These are phyloP conservation scores for Vandiemenella viatica DNA, from an alignment of 2,888 invertebrate genomes.

Conservation along the genomic window DNA sequence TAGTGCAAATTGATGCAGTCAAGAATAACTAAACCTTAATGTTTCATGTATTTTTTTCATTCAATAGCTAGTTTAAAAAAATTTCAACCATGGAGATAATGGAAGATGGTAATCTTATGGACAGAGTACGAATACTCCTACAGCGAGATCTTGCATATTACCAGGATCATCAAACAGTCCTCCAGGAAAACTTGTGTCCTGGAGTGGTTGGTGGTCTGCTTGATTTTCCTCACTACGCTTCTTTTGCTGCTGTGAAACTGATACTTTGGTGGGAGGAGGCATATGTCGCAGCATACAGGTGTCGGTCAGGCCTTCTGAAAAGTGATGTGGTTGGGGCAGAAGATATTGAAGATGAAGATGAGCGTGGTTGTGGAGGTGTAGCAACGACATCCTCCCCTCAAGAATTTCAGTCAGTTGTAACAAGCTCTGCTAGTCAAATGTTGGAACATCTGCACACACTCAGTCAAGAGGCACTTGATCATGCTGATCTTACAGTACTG, in stretches of 20 bases:
- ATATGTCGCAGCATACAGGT: conserved; percentile 58
- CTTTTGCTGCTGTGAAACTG: conserved; percentile 69
- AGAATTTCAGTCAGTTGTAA: conserved; percentile 53
- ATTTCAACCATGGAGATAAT: conserved; percentile 59
- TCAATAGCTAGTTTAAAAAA: too few relatives aligned
- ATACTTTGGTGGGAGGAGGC: conserved; percentile 76
- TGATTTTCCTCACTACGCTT: conserved; percentile 70
- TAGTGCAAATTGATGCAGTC: too few relatives aligned
- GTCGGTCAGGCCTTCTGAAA: conserved; percentile 38
- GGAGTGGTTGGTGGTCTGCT: conserved; percentile 67
- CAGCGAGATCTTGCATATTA: conserved; percentile 74
- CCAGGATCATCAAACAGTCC: conserved; percentile 56
- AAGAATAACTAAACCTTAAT: too few relatives aligned
- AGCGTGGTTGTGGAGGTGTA: conserved; percentile 36
- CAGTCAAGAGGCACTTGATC: conserved; percentile 71
- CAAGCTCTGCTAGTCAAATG: conserved; percentile 54
- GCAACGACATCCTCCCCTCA: conserved; percentile 63
- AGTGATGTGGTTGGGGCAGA: conserved; percentile 3
- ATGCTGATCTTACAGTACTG: conserved; percentile 60
- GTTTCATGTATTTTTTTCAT: too few relatives aligned
- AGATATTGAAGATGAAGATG: conserved; percentile 1
- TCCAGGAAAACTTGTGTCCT: conserved; percentile 62
- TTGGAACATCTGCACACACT: conserved; percentile 62
- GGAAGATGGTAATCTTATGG: conserved; percentile 82
- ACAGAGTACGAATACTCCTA: conserved; percentile 64